These are phyloP conservation scores for Ranitomeya variabilis DNA, from an alignment of 2,113 vertebrate species.

Conservation along the genomic window DNA sequence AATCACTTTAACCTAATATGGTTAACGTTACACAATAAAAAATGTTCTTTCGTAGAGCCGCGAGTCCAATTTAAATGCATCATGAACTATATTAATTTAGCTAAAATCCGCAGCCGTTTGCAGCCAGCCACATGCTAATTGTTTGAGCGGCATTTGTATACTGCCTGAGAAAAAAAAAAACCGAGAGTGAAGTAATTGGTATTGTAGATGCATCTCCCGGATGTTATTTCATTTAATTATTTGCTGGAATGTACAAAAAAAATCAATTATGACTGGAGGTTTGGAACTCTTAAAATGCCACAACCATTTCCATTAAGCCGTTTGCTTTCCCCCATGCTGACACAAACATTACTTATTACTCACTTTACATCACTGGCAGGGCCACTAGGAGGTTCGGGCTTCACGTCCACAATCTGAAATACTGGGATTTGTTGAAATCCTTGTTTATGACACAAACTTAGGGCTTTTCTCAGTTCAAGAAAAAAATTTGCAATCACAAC, in stretches of 20 bases:
- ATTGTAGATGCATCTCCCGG: conserved; percentile 29
- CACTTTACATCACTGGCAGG: background rate
- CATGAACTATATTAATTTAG: conserved; percentile 4
- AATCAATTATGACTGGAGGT: conserved; percentile 46
- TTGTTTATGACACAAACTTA: background rate
- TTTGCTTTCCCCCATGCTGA: conserved; percentile 38
- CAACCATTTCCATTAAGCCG: conserved; percentile 40
- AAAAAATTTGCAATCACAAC: too few relatives aligned
- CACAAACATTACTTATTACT: conserved; percentile 32
- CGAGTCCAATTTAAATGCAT: background rate
- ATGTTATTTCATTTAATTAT: conserved; percentile 47
- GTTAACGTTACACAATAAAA: background rate
- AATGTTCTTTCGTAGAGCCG: background rate
- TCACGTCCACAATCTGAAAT: background rate
- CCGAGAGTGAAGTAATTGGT: conserved; percentile 17
- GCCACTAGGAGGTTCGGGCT: background rate
- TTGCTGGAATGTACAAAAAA: conserved; percentile 44
- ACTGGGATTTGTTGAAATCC: background rate
- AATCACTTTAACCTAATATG: background rate
- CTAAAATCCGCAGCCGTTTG: background rate
- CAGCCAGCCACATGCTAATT: conserved; percentile 26
- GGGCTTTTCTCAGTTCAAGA: too few relatives aligned
- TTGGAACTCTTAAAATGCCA: conserved; percentile 30
- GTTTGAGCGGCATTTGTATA: background rate
- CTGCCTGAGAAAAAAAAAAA: background rate